Conservation (phyloP, 2,888 invertebrate genomes). For the Drosophila kambysellisi region DNA sequence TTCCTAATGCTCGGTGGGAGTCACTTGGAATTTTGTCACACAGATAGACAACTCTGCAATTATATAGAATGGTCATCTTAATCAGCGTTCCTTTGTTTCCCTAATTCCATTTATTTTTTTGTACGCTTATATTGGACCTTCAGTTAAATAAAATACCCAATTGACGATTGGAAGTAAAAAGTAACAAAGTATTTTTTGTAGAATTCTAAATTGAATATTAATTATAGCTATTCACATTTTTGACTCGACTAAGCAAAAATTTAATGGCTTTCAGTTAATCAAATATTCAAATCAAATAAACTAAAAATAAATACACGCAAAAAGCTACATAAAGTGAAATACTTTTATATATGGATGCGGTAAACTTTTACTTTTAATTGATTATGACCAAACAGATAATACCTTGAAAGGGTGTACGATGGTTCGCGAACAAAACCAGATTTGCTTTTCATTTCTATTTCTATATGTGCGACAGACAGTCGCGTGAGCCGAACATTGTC, state of each 20-base stretch:
- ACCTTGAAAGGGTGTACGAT: slow-evolving; percentile 11
- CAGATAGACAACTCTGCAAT: not conserved
- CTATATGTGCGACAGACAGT: slow-evolving; percentile 39
- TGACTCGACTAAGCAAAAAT: not conserved
- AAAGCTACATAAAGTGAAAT: not conserved
- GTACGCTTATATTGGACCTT: not conserved
- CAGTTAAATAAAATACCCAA: not conserved
- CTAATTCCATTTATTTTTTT: not conserved
- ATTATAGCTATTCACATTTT: not conserved
- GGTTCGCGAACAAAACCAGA: not conserved
- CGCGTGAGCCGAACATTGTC: slow-evolving; percentile 50
- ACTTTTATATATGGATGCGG: not conserved
- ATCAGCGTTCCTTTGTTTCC: not conserved
- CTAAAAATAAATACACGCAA: not conserved
- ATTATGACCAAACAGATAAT: not conserved
- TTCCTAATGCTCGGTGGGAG: not conserved
- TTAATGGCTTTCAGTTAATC: not conserved
- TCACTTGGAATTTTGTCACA: not conserved
- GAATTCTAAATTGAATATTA: not conserved
- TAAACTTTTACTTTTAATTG: not conserved
- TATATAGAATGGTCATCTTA: not conserved
- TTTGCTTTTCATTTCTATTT: slow-evolving; percentile 30
- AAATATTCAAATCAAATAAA: not conserved
- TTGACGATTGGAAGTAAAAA: not conserved
- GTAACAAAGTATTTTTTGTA: not conserved